A percentile compares a stretch with the other conserved stretches of the same genome.
Evolutionary conservation across 2,797 vertebrate species (phyloP).

Genomic region (Linurgus olivaceus): DNA sequence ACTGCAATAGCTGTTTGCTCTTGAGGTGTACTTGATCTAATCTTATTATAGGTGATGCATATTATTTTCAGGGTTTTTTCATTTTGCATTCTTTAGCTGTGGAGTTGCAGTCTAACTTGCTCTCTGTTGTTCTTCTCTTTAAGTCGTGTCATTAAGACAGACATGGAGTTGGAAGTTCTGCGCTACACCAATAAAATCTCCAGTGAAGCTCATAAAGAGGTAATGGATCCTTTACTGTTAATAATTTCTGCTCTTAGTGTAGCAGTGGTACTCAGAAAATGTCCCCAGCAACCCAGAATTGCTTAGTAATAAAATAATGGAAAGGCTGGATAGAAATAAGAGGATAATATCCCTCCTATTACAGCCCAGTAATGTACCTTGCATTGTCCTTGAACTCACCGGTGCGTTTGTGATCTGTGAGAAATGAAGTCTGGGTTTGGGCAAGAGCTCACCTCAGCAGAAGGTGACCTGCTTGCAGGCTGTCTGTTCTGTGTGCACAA

Average conservation of each 20-base stretch:
- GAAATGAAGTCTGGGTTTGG: background rate
- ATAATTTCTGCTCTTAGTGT: conserved; percentile 64
- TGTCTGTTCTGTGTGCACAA: background rate
- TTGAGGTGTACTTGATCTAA: background rate
- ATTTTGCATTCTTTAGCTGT: background rate
- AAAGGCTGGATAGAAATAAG: conserved; percentile 44
- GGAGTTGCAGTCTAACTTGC: conserved; percentile 26
- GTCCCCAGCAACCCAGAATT: conserved; percentile 52
- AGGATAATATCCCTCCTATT: conserved; percentile 54
- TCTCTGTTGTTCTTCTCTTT: conserved; percentile 29
- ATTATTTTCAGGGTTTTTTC: background rate
- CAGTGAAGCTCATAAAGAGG: conserved; percentile 95
- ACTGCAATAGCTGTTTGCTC: background rate
- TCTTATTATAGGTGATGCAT: background rate
- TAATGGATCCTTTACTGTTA: conserved; percentile 71
- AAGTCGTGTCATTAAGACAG: conserved; percentile 92
- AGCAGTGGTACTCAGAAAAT: conserved; percentile 44
- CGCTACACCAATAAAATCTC: conserved; percentile 95
- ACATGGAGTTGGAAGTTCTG: conserved; percentile 96
- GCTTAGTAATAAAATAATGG: conserved; percentile 63
- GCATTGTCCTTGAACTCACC: conserved; percentile 52
- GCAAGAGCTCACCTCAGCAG: background rate
- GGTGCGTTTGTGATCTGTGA: background rate
- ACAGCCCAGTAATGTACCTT: conserved; percentile 32
- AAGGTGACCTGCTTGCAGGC: background rate